A percentile compares a stretch with the other conserved stretches of the same genome.
phyloP scores from a whole-genome alignment of 1,140 invertebrate genomes.

The Apis mellifera region Amel_HAv3.1 CM009944.2:6938501-6939000 shows the following conservation, averaged over 20 bases:
- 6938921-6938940: constrained; percentile 67
- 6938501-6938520: background rate
- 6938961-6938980: constrained; percentile 71
- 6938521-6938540: background rate
- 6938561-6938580: background rate
- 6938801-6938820: background rate
- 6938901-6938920: constrained; percentile 77
- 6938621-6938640: too few relatives aligned
- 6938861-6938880: constrained; percentile 68
- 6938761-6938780: background rate
- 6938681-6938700: too few relatives aligned
- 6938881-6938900: constrained; percentile 68
- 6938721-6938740: too few relatives aligned
- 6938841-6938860: constrained; percentile 60
- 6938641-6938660: too few relatives aligned
- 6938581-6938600: background rate
- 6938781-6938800: constrained; percentile 32
- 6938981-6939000: constrained; percentile 65
- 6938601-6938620: too few relatives aligned
- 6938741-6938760: background rate
- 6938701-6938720: too few relatives aligned
- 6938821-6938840: background rate
- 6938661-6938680: too few relatives aligned
- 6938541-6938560: background rate
- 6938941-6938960: constrained; percentile 34